These are phyloP conservation scores for Drosophila gaucha DNA, from an alignment of 2,888 invertebrate genomes.

Conservation along the genomic window DNA sequence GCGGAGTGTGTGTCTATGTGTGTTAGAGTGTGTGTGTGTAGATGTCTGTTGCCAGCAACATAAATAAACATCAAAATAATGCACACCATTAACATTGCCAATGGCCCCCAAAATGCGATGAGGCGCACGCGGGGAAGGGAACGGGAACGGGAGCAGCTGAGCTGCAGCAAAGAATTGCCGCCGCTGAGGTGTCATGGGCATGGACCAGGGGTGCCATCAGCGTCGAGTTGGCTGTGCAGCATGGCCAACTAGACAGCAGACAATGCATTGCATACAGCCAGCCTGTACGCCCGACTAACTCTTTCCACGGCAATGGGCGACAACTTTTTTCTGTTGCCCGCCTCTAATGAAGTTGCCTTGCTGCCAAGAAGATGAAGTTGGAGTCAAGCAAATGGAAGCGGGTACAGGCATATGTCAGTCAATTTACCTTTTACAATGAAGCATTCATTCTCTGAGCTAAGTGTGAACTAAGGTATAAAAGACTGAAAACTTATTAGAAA, in stretches of 20 bases:
- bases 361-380: conserved; percentile 12
- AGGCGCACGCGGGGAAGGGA: conserved; percentile 7
- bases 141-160: conserved; percentile 12
- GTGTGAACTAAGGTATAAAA: not conserved
- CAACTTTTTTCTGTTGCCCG: conserved; percentile 33
- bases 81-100: conserved; percentile 80
- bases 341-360: conserved; percentile 72
- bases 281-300: conserved; percentile 64
- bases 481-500: not conserved
- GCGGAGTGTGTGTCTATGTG: conserved; percentile 5
- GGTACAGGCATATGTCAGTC: conserved; percentile 12
- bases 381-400: conserved; percentile 40
- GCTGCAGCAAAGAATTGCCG: conserved; percentile 24
- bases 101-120: conserved; percentile 71
- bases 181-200: conserved; percentile 65
- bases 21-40: conserved; percentile 16
- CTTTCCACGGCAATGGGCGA: conserved; percentile 41
- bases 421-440: not conserved
- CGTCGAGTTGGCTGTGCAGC: conserved; percentile 20
- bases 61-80: conserved; percentile 81
- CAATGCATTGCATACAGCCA: conserved; percentile 41
- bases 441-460: not conserved
- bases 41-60: conserved; percentile 65
- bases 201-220: conserved; percentile 26
- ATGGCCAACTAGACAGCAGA: conserved; percentile 34